A percentile compares a stretch with the other conserved stretches of the same genome.
These are phyloP conservation scores for Labrus mixtus DNA, from an alignment of 2,113 vertebrate genomes.

Conservation along the genomic window DNA sequence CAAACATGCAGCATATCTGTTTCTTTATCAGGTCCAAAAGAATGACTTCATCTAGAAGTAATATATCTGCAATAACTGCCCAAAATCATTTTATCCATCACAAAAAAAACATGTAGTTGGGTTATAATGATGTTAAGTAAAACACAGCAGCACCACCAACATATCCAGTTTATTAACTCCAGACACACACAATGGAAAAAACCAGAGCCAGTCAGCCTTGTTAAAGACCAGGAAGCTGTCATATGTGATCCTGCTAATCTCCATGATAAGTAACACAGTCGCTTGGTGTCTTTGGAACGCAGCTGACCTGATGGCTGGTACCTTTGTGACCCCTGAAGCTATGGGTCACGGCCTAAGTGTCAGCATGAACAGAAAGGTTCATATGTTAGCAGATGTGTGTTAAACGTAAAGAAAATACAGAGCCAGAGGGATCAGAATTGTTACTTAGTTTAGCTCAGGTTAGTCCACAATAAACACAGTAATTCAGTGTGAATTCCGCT, in stretches of 20 bases:
- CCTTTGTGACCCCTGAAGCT: conserved; percentile 30
- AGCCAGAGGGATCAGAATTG: neutral
- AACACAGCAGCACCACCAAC: conserved; percentile 28
- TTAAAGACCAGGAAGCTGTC: conserved; percentile 59
- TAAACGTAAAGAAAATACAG: too few species aligned
- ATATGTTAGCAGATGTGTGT: conserved; percentile 8
- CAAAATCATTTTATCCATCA: conserved; percentile 32
- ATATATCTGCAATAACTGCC: conserved; percentile 10
- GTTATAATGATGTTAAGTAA: conserved; percentile 17
- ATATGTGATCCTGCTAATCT: conserved; percentile 60
- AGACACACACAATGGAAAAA: conserved; percentile 31
- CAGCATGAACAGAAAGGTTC: neutral
- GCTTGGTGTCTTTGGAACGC: conserved; percentile 32
- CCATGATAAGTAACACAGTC: conserved; percentile 59
- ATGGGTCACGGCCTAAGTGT: neutral
- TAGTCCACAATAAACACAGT: neutral
- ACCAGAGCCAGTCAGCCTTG: conserved; percentile 40
- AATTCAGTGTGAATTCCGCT: neutral
- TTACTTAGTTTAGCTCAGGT: neutral
- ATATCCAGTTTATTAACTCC: conserved; percentile 30
- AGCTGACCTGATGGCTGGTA: conserved; percentile 36
- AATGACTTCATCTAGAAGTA: neutral
- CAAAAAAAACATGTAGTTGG: conserved; percentile 11
- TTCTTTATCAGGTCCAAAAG: neutral
- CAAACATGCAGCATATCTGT: neutral